Conservation (phyloP, 2,888 invertebrate genomes). For the Acholoe squamosa region DNA sequence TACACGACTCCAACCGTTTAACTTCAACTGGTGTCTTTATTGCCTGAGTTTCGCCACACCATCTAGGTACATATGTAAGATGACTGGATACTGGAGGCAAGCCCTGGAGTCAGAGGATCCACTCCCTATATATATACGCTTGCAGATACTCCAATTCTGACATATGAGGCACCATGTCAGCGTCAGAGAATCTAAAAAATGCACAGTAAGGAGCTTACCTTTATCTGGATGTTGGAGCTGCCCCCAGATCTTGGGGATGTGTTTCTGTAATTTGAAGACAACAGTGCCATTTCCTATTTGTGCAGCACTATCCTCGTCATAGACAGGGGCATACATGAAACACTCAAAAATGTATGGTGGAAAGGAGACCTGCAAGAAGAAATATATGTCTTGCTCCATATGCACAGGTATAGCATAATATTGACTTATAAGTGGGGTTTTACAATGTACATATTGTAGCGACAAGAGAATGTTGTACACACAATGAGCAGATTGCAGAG, state of each 20-base stretch:
- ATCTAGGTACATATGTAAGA: no score
- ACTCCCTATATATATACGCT: no score
- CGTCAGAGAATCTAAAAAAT: no score
- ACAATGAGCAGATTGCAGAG: no score
- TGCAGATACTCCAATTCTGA: no score
- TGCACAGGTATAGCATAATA: background rate
- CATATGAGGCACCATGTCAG: no score
- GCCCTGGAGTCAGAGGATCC: no score
- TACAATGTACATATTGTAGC: background rate
- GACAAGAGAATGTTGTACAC: background rate
- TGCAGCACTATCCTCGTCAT: conserved; percentile 87
- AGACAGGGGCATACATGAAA: conserved; percentile 87
- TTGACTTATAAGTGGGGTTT: background rate
- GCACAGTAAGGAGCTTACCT: no score
- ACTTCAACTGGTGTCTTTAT: no score
- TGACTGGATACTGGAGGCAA: no score
- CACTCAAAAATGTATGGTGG: conserved; percentile 90
- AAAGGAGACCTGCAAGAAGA: conserved; percentile 86
- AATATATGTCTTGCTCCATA: background rate
- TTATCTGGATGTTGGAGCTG: conserved; percentile 75
- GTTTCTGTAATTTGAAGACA: conserved; percentile 88
- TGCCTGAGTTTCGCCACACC: no score
- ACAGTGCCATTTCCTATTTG: conserved; percentile 87
- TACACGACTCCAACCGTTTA: no score
- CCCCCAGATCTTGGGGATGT: conserved; percentile 82